Evolutionary conservation across 1,140 invertebrate genomes (phyloP).

Genomic region (Hydropsyche tenuis): DNA sequence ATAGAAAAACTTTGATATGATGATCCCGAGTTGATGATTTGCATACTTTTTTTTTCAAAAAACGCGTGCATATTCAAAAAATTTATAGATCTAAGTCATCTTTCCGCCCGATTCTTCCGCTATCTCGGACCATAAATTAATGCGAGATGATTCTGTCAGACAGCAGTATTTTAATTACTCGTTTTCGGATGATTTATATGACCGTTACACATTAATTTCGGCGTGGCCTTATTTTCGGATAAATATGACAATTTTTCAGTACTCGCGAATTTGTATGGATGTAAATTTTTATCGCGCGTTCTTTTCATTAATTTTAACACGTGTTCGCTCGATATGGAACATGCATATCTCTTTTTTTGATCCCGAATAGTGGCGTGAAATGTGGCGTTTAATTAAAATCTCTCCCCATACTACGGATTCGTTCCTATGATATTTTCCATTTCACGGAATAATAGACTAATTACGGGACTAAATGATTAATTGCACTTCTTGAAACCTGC

Average conservation of each 20-base stretch:
- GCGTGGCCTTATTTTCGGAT: slow-evolving; percentile 32
- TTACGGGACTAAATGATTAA: slow-evolving; percentile 26
- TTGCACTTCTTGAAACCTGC: slow-evolving; percentile 16
- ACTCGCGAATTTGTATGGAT: neutral
- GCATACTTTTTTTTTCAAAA: neutral
- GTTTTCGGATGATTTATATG: slow-evolving; percentile 53
- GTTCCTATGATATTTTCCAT: neutral
- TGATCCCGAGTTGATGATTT: neutral
- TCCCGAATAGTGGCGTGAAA: too few relatives aligned
- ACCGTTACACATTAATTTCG: slow-evolving; percentile 35
- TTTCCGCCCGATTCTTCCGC: slow-evolving; percentile 36
- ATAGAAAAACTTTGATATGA: neutral
- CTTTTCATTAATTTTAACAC: neutral
- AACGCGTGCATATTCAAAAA: neutral
- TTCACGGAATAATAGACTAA: slow-evolving; percentile 20
- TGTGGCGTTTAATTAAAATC: too few relatives aligned
- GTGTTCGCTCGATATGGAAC: neutral
- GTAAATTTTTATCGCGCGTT: neutral
- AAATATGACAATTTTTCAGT: slow-evolving; percentile 36
- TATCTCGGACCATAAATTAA: slow-evolving; percentile 54
- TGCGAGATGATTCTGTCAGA: slow-evolving; percentile 60
- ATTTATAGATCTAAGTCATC: slow-evolving; percentile 40
- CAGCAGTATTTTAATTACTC: slow-evolving; percentile 64
- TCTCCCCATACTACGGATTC: too few relatives aligned
- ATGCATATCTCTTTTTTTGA: too few relatives aligned